Evolutionary conservation across 2,888 invertebrate genomes (phyloP), one percentile per base, ranked within the genome.

Genomic region (Clusia tigrina): DNA sequence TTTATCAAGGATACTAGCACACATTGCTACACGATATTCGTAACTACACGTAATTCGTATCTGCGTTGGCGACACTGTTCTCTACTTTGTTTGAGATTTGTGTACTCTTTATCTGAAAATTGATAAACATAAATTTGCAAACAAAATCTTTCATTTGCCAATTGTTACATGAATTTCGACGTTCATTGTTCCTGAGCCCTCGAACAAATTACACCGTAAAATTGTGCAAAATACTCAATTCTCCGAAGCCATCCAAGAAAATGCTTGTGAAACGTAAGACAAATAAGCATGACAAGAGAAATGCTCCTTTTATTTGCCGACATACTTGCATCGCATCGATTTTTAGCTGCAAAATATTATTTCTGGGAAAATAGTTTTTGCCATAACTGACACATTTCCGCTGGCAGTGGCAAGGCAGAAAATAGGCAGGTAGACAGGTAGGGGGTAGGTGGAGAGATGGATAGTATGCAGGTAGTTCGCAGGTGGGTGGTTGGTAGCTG

Each of bases 281-380:
- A 48, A 48, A 48, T 48, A 48, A 48, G 22, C 48, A 48, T 48
- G 48, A 48, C 48, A 48, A 48, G 48, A 17, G 15, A 48, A 48
- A 10, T 48, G 18, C 22, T 48, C 48, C 48, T 20, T 48, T 48
- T 48, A 48, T 48, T 48, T 48, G 18, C 2, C 18, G n/a, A 10
- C n/a, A 18, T 20, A 20, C 22, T 48, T 48, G 3, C 20, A 48
- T 15, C 15, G 10, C n/a, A 42, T 15, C n/a, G n/a, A 6, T 6
- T 32, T 32, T 32, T 32, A 9, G 5, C 12, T 12, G 32, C 32
- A 10, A 10, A 42, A 42, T 48, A 18, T 6, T 48, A 48, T 15
- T 20, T 20, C 22, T 48, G 2, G 48, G 22, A 48, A 22, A 20
- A 22, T 48, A 48, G 48, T 48, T 48, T 48, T 48, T 48, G 5